Evolutionary conservation across 2,113 vertebrate genomes (phyloP).

Genomic region (Rhadina sibilatrix): DNA sequence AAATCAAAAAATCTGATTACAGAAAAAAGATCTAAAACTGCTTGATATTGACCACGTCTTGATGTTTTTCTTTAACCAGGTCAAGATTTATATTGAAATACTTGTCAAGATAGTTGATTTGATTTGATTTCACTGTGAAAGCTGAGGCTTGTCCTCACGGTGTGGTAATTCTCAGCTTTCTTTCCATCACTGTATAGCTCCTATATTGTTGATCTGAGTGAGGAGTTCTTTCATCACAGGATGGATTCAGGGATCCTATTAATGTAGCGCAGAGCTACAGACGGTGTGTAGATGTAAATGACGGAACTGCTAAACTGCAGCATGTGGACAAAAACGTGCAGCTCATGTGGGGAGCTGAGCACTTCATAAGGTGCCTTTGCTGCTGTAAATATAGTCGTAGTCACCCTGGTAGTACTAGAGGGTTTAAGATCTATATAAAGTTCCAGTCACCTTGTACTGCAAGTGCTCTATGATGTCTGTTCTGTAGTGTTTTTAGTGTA

Average conservation of each 20-base stretch:
- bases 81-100: neutral
- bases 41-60: rapidly evolving
- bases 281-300: rapidly evolving
- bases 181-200: neutral
- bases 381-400: neutral
- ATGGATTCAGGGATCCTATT: neutral
- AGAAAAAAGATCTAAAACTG: neutral
- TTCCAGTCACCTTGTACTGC: neutral
- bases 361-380: neutral
- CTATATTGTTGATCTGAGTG: neutral
- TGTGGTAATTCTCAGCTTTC: neutral
- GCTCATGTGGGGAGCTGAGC: neutral
- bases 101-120: neutral
- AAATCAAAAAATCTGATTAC: neutral
- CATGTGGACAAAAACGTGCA: rapidly evolving
- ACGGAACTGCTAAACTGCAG: neutral
- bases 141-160: rapidly evolving
- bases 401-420: too few relatives aligned
- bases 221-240: neutral
- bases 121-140: neutral
- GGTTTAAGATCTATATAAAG: neutral
- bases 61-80: neutral
- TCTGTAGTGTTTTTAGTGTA: neutral
- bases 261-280: neutral
- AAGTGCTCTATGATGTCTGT: neutral